Percentiles rank a stretch among this genome's conserved stretches.
phyloP scores from a whole-genome alignment of 1,140 invertebrate genomes.

The Hypsibius dujardini region DNA sequence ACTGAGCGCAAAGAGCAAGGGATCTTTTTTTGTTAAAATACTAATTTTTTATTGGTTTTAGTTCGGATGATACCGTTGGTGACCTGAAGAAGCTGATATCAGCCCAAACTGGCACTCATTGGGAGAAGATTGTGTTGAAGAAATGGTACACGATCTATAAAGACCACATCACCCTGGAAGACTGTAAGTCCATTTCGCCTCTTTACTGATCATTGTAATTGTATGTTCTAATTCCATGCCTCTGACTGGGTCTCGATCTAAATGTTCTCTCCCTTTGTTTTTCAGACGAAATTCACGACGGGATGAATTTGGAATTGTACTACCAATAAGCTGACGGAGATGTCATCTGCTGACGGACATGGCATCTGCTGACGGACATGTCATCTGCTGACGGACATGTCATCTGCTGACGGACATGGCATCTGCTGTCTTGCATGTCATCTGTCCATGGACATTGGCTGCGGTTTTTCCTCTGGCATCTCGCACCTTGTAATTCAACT shows the following conservation, averaged over 20 bases:
- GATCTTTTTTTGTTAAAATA: no score
- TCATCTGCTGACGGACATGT: no score
- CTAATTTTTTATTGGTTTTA: constrained; percentile 20
- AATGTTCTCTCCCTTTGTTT: constrained; percentile 27
- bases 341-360: no score
- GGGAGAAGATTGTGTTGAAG: constrained; percentile 93
- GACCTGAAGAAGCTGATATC: constrained; percentile 96
- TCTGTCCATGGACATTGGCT: no score
- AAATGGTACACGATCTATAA: constrained; percentile 99
- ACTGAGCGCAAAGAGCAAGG: no score
- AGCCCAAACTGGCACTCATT: constrained; percentile 87
- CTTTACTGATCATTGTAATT: constrained; percentile 15
- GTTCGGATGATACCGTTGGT: constrained; percentile 82
- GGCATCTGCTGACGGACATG: no score
- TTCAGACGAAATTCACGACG: constrained; percentile 94
- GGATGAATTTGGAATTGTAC: constrained; percentile 95
- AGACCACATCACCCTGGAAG: constrained; percentile 84
- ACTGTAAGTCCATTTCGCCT: constrained; percentile 50
- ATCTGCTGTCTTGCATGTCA: no score
- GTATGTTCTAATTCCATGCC: constrained; percentile 9
- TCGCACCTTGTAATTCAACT: no score
- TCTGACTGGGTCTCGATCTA: constrained; percentile 11
- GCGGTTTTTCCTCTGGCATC: no score
- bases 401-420: no score
- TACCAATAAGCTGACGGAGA: constrained; percentile 74